Evolutionary conservation across 2,888 invertebrate genomes (phyloP).

Genomic region (Psylliodes chrysocephalus): DNA sequence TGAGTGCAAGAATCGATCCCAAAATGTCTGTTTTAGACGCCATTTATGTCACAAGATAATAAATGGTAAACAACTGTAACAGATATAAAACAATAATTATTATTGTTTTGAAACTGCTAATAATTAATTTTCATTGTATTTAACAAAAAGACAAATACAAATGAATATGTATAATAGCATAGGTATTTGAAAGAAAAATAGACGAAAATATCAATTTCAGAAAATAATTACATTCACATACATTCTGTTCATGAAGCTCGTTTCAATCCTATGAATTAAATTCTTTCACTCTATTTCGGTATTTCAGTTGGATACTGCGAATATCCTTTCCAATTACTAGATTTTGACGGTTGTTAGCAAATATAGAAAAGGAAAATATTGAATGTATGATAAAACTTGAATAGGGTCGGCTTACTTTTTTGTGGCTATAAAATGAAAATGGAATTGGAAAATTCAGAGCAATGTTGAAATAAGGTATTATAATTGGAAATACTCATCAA

Average conservation of each 20-base stretch:
- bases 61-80: no score
- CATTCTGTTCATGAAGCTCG: constrained; percentile 5
- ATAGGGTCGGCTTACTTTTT: constrained; percentile 2
- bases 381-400: constrained; percentile 6
- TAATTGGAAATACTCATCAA: no score
- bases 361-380: constrained; percentile 10
- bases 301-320: constrained; percentile 52
- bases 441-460: background rate
- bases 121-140: no score
- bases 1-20: no score
- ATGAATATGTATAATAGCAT: no score
- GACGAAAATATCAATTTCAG: background rate
- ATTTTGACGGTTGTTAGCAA: constrained; percentile 31
- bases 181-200: background rate
- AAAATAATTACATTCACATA: constrained; percentile 14
- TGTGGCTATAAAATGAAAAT: background rate
- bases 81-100: no score
- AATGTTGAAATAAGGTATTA: background rate
- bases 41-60: no score
- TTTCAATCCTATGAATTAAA: constrained; percentile 51
- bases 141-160: background rate
- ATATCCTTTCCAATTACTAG: constrained; percentile 55
- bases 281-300: constrained; percentile 58
- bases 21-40: no score
- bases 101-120: no score